Percentiles rank a stretch among this genome's conserved stretches.
Evolutionary conservation across 2,113 vertebrate genomes (phyloP).

Genomic region (Tachysurus fulvidraco): DNA sequence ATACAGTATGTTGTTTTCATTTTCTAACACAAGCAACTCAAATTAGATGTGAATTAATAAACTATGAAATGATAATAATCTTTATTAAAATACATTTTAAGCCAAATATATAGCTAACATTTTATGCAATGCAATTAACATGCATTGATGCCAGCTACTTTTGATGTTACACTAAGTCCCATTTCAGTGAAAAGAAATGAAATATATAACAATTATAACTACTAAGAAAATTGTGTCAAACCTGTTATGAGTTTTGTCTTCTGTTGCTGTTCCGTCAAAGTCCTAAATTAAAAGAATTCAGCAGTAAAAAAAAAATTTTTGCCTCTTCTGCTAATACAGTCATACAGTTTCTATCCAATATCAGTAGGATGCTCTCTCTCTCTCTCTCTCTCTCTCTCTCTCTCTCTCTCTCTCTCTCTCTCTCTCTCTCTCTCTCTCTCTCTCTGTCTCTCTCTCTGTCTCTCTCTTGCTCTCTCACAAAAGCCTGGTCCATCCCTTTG

Average conservation of each 20-base stretch:
- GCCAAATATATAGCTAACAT: neutral
- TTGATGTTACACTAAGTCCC: neutral
- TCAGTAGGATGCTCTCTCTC: conserved; percentile 10
- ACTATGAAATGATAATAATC: neutral
- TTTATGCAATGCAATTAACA: neutral
- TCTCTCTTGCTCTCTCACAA: conserved; percentile 38
- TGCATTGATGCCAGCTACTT: neutral
- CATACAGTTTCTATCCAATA: conserved; percentile 20
- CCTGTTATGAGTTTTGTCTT: neutral
- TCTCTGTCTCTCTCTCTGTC: conserved; percentile 54
- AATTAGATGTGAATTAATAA: neutral
- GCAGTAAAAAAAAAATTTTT: neutral
- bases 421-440: conserved; percentile 46
- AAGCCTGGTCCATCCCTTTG: conserved; percentile 55
- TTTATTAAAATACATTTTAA: neutral
- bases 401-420: conserved; percentile 53
- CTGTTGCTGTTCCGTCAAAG: conserved; percentile 10
- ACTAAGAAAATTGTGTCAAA: conserved; percentile 4
- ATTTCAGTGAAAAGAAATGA: neutral
- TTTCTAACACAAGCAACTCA: neutral
- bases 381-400: conserved; percentile 50
- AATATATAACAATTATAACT: neutral
- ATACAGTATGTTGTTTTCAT: neutral
- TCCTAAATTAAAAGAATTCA: neutral
- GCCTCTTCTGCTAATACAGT: neutral